These are phyloP conservation scores for Diglossa cyanea DNA, from an alignment of 2,797 vertebrate genomes.

Conservation along the genomic window DNA sequence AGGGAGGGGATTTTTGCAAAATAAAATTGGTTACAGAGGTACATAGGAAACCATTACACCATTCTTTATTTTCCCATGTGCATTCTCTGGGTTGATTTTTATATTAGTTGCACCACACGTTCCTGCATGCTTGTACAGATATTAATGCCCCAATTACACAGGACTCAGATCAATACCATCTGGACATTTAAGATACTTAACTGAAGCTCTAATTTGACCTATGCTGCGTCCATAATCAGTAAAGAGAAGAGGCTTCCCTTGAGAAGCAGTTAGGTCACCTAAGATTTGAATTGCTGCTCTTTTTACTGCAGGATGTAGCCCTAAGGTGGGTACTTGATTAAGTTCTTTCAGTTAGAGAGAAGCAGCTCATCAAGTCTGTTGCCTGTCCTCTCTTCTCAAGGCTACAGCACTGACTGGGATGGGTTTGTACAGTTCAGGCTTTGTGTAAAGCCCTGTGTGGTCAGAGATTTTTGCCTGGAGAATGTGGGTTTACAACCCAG, in stretches of 20 bases:
- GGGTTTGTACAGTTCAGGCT: background rate
- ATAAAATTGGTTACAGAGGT: background rate
- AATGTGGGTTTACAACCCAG: background rate
- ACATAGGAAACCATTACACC: background rate
- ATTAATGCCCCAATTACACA: slow-evolving; percentile 43
- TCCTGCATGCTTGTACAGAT: background rate
- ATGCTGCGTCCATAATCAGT: slow-evolving; percentile 36
- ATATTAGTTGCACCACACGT: background rate
- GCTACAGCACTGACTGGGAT: background rate
- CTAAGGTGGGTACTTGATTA: background rate
- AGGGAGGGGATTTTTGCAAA: background rate
- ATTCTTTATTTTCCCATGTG: slow-evolving; percentile 21
- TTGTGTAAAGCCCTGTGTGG: background rate
- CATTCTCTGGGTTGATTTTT: slow-evolving; percentile 17
- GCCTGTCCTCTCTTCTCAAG: background rate
- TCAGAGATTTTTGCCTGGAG: background rate
- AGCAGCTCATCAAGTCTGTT: background rate
- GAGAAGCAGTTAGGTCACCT: slow-evolving; percentile 33
- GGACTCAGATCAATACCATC: slow-evolving; percentile 61
- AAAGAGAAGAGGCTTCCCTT: slow-evolving; percentile 40
- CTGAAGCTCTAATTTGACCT: slow-evolving; percentile 54
- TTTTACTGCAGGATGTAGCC: background rate
- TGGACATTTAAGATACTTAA: slow-evolving; percentile 58
- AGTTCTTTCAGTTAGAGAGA: background rate
- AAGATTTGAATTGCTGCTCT: slow-evolving; percentile 16